Base-by-base conservation (phyloP, 2,797 vertebrate genomes). In the Chelon labrosus region DNA sequence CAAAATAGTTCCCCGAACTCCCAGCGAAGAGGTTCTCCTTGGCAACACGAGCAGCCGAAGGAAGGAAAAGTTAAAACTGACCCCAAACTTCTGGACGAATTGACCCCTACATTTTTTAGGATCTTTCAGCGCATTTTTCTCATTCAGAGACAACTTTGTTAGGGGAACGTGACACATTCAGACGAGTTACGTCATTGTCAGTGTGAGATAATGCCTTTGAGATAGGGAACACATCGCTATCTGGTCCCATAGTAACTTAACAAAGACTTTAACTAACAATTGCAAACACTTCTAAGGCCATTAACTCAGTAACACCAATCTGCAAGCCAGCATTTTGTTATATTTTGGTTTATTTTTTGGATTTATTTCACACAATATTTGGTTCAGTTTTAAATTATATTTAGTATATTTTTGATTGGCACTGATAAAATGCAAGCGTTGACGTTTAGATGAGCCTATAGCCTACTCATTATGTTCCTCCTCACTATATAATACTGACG, bases 1-100 rank as follows among this genome's bases (percentile, higher is more conserved):
- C 73, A 75, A 79, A 78, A 91, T 90, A 84, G 77, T 85, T 92
- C 70, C 49, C 31, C 61, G 67, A 77, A 55, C 57, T 51, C 6
- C 55, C 41, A 59, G 83, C 69, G 77, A 80, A 85, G 46, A 86
- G 57, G 67, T 75, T 75, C 75, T 83, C 47, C 89, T 71, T 69
- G 57, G 91, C 81, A 91, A 93, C 90, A 77, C 69, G 19, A 42
- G 44, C 19, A 3, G 31, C 66, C 39, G 47, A 86, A 71, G 70
- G 70, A 79, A 82, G 64, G 6, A 65, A 70, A 67, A 79, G 75
- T 35, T 35, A 44, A 85, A 79, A 75, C 37, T 88, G 82, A 89
- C 82, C 80, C 31, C 55, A 7, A 64, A 75, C 70, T 82, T 85
- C 17, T 50, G 19, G 57, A 85, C 71, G 75, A 82, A 81, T 38